A percentile compares a stretch with the other conserved stretches of the same genome.
phyloP scores from a whole-genome alignment of 2,888 invertebrate genomes.

The Nasonia oneida region DNA sequence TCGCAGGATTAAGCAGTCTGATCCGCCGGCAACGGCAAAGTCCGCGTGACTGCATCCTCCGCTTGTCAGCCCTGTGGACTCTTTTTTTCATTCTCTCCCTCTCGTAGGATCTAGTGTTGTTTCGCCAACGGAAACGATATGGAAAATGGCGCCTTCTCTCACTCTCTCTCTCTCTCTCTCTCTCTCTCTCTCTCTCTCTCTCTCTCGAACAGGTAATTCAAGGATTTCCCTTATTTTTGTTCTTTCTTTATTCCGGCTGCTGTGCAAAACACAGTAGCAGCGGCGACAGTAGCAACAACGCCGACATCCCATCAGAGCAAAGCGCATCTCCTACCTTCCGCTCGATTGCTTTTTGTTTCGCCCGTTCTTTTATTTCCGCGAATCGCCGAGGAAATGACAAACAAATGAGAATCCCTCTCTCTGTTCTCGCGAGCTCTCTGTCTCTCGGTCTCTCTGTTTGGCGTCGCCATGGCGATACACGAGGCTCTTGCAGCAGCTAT shows the following conservation, averaged over 20 bases:
- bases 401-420: slow-evolving; percentile 74
- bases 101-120: slow-evolving; percentile 25
- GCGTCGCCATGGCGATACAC: slow-evolving; percentile 66
- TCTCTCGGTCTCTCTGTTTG: slow-evolving; percentile 22
- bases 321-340: slow-evolving; percentile 52
- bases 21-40: slow-evolving; percentile 24
- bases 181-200: slow-evolving; percentile 56
- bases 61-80: not conserved
- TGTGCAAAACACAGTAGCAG: not conserved
- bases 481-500: slow-evolving; percentile 41
- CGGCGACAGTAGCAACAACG: not conserved
- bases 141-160: slow-evolving; percentile 40
- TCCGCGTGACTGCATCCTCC: not conserved
- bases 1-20: slow-evolving; percentile 37
- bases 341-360: slow-evolving; percentile 74
- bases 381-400: slow-evolving; percentile 77
- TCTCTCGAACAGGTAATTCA: slow-evolving; percentile 77
- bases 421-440: slow-evolving; percentile 7
- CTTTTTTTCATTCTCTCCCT: not conserved
- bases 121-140: slow-evolving; percentile 43
- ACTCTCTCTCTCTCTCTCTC: too few species aligned
- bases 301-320: slow-evolving; percentile 68
- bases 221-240: slow-evolving; percentile 68
- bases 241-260: slow-evolving; percentile 19
- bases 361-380: slow-evolving; percentile 72